Conservation (phyloP, 2,888 invertebrate genomes). For the Uropetala carovei region DNA sequence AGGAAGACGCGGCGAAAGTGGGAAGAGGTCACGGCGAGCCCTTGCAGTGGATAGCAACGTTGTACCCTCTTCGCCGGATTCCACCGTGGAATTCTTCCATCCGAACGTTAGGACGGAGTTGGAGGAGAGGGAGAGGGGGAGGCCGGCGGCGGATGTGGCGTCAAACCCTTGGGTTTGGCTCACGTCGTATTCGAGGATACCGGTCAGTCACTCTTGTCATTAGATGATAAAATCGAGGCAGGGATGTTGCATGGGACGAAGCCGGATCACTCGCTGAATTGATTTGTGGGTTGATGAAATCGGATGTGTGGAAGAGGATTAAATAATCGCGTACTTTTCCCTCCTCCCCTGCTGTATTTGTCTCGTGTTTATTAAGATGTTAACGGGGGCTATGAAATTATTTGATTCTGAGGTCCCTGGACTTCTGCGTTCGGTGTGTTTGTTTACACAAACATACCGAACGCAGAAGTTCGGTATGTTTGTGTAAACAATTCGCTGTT, state of each 20-base stretch:
- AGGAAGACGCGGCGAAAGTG: neutral
- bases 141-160: conserved; percentile 80
- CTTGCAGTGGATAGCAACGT: neutral
- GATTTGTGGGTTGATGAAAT: neutral
- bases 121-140: conserved; percentile 78
- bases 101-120: conserved; percentile 79
- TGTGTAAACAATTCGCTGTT: no score
- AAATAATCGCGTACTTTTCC: neutral
- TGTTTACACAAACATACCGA: no score
- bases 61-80: conserved; percentile 71
- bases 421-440: no score
- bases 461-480: no score
- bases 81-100: conserved; percentile 85
- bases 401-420: no score
- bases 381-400: no score
- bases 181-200: conserved; percentile 90
- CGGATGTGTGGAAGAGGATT: neutral
- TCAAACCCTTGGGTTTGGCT: conserved; percentile 92
- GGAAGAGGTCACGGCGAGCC: neutral
- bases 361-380: no score
- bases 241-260: neutral
- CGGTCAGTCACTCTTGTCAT: conserved; percentile 78
- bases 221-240: neutral
- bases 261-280: neutral
- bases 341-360: no score